phyloP scores from a whole-genome alignment of 2,888 invertebrate genomes.

The Tetramorium bicarinatum region DNA sequence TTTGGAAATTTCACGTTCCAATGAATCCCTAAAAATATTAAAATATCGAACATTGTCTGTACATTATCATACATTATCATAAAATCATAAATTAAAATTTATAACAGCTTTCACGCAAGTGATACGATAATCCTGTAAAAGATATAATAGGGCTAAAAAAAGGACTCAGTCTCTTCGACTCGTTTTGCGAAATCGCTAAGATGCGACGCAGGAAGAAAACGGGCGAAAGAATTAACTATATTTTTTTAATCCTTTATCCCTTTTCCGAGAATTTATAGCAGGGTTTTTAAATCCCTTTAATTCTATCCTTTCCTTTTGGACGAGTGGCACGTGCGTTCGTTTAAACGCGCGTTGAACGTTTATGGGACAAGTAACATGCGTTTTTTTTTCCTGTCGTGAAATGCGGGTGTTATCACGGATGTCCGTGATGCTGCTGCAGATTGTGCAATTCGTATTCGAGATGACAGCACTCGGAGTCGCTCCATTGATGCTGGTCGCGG shows the following conservation, averaged over 20 bases:
- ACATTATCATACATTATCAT: conserved; percentile 5
- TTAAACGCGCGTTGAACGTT: conserved; percentile 17
- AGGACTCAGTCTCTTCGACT: neutral
- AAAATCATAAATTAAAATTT: neutral
- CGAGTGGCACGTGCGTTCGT: neutral
- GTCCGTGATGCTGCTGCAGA: conserved; percentile 71
- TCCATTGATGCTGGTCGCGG: conserved; percentile 82
- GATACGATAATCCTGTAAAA: neutral
- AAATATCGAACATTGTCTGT: conserved; percentile 35
- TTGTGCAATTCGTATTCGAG: conserved; percentile 83
- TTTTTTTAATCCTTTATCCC: neutral
- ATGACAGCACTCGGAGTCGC: conserved; percentile 84
- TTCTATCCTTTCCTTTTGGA: neutral
- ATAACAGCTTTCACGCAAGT: neutral
- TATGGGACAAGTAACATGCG: neutral
- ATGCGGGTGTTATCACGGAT: conserved; percentile 17
- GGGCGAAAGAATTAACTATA: neutral
- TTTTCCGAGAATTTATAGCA: neutral
- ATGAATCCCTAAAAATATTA: conserved; percentile 24
- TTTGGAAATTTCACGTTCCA: neutral
- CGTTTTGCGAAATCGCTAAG: neutral
- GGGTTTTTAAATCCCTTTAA: neutral
- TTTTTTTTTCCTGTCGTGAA: neutral
- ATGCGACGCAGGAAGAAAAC: neutral
- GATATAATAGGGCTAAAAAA: conserved; percentile 10